Evolutionary conservation across 2,113 vertebrate genomes (phyloP).

Genomic region (Uria aalge): DNA sequence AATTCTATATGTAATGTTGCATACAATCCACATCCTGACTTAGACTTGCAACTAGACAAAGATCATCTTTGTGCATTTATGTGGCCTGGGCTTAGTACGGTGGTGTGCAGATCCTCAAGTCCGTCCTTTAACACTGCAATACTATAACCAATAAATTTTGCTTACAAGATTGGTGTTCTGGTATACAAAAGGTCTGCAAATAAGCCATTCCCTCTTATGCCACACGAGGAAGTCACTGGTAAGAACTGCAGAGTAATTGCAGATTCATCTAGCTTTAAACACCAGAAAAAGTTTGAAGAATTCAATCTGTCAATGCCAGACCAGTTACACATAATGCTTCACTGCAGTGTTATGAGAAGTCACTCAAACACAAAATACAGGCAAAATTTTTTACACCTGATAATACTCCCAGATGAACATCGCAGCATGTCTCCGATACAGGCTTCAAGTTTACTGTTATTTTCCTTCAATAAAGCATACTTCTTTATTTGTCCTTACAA

Average conservation of each 20-base stretch:
- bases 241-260: not conserved
- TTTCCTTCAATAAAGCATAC: not conserved
- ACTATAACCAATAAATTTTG: not conserved
- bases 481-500: not conserved
- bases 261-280: not conserved
- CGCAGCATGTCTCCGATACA: not conserved
- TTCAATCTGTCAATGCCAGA: not conserved
- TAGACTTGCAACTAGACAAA: conserved; percentile 14
- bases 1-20: conserved; percentile 39
- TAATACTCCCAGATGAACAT: not conserved
- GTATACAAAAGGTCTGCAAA: not conserved
- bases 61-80: conserved; percentile 30
- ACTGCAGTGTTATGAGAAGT: not conserved
- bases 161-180: not conserved
- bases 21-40: not conserved
- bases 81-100: not conserved
- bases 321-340: not conserved
- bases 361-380: not conserved
- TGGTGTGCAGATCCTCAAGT: not conserved
- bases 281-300: not conserved
- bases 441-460: not conserved
- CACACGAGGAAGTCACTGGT: not conserved
- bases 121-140: not conserved
- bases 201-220: not conserved
- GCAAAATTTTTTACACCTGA: not conserved